Evolutionary conservation across 2,888 invertebrate species (phyloP).

Genomic region (Rhyacophila evoluta): DNA sequence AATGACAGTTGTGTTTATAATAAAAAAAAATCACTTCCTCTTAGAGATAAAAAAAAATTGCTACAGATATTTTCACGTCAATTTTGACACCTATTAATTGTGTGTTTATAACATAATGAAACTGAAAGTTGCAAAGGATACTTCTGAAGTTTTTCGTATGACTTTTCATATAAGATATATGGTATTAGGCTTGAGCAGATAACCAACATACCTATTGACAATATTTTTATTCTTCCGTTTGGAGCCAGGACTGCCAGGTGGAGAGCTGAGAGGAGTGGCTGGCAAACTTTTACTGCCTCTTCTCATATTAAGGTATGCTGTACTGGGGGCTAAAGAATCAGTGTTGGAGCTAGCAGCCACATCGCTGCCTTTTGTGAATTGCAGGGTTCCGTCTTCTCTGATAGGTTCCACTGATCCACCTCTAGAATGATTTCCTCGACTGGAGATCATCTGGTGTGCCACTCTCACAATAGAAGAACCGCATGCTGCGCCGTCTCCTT

Average conservation of each 20-base stretch:
- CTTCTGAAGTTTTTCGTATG: no score
- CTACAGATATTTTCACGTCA: no score
- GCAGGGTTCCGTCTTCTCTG: constrained; percentile 56
- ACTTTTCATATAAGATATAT: no score
- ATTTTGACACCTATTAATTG: no score
- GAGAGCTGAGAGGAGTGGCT: constrained; percentile 75
- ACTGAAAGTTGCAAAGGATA: no score
- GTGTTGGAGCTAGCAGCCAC: constrained; percentile 57
- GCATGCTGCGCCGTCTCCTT: constrained; percentile 77
- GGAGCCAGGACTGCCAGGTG: constrained; percentile 70
- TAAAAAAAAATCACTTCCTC: no score
- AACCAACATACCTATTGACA: constrained; percentile 74
- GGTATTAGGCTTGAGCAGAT: no score
- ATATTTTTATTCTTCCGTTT: constrained; percentile 70
- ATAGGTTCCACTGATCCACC: constrained; percentile 67
- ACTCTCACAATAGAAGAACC: constrained; percentile 72
- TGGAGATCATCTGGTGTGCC: constrained; percentile 72
- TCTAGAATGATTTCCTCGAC: constrained; percentile 59
- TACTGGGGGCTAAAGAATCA: constrained; percentile 58
- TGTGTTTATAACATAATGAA: no score
- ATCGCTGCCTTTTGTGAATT: constrained; percentile 55
- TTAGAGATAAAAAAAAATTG: no score
- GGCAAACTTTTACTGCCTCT: constrained; percentile 81
- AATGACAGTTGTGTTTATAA: no score
- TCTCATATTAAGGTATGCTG: constrained; percentile 63